Evolutionary conservation across 2,113 vertebrate genomes (phyloP).

Genomic region (Dipodomys merriami): DNA sequence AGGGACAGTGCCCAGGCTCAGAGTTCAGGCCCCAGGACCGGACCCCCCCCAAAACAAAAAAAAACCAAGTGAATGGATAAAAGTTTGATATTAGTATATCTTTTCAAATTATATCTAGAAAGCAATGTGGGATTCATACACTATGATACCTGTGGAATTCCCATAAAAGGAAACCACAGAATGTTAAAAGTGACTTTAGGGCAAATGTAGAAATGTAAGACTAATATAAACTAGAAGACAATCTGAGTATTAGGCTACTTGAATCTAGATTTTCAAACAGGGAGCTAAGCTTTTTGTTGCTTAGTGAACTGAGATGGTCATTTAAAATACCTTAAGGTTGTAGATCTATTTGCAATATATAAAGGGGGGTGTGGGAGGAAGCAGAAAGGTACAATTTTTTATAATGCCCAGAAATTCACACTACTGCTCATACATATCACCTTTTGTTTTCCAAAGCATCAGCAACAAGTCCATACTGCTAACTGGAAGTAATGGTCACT

Average conservation of each 20-base stretch:
- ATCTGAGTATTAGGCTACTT: neutral
- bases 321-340: conserved; percentile 36
- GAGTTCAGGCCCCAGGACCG: no score
- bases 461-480: neutral
- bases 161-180: conserved; percentile 8
- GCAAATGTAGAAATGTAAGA: neutral
- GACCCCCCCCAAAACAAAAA: neutral
- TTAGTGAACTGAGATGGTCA: neutral
- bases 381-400: neutral
- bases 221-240: conserved; percentile 24
- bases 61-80: neutral
- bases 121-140: neutral
- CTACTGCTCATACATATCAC: neutral
- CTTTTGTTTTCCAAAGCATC: conserved; percentile 24
- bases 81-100: neutral
- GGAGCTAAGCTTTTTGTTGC: neutral
- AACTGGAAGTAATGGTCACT: neutral
- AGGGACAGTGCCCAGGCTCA: no score
- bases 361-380: neutral
- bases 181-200: neutral
- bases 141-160: neutral
- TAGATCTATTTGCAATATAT: neutral
- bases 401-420: neutral
- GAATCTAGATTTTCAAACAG: neutral
- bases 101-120: conserved; percentile 43